Evolutionary conservation across 2,888 invertebrate species (phyloP).

Genomic region (Drosophila paranaensis): DNA sequence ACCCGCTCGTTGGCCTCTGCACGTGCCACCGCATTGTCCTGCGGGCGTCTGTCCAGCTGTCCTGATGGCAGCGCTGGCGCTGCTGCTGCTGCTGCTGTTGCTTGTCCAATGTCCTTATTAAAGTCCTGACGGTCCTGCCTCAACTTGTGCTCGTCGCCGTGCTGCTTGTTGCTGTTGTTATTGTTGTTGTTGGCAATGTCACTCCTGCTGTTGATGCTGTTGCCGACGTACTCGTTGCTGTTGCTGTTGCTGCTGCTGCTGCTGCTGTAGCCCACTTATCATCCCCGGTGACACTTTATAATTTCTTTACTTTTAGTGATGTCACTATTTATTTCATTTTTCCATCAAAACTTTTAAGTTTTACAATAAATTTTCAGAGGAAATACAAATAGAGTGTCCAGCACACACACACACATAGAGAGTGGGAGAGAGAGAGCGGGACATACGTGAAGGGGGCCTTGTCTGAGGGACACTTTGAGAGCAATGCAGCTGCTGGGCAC

Average conservation of each 20-base stretch:
- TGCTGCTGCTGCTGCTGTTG: constrained; percentile 40
- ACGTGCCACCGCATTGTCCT: constrained; percentile 61
- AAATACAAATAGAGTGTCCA: constrained; percentile 81
- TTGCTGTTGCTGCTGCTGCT: constrained; percentile 24
- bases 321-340: constrained; percentile 84
- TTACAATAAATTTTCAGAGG: constrained; percentile 82
- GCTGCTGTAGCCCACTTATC: constrained; percentile 83
- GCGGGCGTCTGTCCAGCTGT: constrained; percentile 40
- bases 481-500: constrained; percentile 39
- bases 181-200: constrained; percentile 65
- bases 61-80: constrained; percentile 34
- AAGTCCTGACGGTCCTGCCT: constrained; percentile 76
- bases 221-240: constrained; percentile 56
- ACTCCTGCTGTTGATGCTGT: constrained; percentile 68
- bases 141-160: constrained; percentile 66
- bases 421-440: constrained; percentile 21
- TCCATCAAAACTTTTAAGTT: constrained; percentile 84
- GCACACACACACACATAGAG: constrained; percentile 52
- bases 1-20: constrained; percentile 56
- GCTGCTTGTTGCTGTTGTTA: constrained; percentile 41
- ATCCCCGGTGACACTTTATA: constrained; percentile 85
- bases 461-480: constrained; percentile 45
- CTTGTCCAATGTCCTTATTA: constrained; percentile 78
- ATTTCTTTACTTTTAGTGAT: constrained; percentile 85
- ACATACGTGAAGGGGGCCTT: constrained; percentile 34